Evolutionary conservation across 2,797 vertebrate genomes (phyloP).

Genomic region (Margarornis squamiger): DNA sequence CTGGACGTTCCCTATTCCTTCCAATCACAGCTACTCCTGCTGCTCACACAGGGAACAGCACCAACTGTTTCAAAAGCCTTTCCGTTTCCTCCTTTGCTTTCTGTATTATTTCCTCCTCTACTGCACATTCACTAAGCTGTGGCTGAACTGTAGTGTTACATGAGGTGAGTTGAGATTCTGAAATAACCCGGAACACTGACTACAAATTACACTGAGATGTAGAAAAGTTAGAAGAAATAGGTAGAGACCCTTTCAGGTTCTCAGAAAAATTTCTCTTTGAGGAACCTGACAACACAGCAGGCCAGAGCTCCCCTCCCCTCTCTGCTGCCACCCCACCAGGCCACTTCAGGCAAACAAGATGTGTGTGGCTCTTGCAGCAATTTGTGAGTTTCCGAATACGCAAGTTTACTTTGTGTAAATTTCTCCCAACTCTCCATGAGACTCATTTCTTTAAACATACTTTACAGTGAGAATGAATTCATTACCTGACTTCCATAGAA

Average conservation of each 20-base stretch:
- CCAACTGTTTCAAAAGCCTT: neutral
- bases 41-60: neutral
- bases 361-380: neutral
- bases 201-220: neutral
- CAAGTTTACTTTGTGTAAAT: neutral
- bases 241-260: neutral
- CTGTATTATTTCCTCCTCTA: neutral
- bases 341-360: neutral
- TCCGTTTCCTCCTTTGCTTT: neutral
- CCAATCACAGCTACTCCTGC: accelerated
- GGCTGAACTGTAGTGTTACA: neutral
- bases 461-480: neutral
- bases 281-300: neutral
- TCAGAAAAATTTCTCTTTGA: neutral
- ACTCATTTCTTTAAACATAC: neutral
- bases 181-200: neutral
- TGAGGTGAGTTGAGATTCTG: neutral
- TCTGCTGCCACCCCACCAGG: accelerated
- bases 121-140: neutral
- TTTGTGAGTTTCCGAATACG: neutral
- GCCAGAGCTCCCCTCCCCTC: neutral
- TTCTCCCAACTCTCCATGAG: neutral
- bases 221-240: neutral
- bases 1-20: neutral
- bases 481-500: neutral